phyloP scores from a whole-genome alignment of 2,113 vertebrate genomes.

The Sminthopsis crassicaudata region DNA sequence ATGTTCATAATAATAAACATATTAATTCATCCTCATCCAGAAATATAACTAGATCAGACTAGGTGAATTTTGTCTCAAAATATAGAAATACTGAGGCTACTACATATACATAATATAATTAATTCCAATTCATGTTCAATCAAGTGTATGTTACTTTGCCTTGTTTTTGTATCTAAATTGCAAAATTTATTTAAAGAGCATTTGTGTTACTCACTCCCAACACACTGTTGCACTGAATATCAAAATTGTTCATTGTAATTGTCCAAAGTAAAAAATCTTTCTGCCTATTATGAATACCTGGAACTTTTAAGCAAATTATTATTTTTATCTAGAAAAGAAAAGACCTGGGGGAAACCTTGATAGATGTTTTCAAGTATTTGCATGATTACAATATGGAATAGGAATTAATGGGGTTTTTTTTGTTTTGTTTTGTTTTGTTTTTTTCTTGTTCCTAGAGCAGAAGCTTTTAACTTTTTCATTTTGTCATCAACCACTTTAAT shows the following conservation, averaged over 20 bases:
- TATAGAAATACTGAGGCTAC: not conserved
- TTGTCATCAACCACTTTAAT: not conserved
- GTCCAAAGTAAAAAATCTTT: not conserved
- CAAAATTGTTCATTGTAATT: not conserved
- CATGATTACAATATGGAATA: not conserved
- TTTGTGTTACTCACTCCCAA: not conserved
- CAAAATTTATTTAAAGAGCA: not conserved
- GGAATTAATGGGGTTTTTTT: no score
- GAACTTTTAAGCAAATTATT: not conserved
- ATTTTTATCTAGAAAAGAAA: not conserved
- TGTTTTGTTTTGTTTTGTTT: no score
- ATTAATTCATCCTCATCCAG: conserved; percentile 59
- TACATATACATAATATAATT: not conserved
- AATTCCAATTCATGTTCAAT: not conserved
- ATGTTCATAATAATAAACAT: no score
- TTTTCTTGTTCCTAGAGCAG: not conserved
- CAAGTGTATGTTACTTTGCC: not conserved
- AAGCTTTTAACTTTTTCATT: not conserved
- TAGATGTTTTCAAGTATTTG: not conserved
- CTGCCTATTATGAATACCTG: not conserved
- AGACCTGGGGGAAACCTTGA: not conserved
- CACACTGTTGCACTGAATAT: not conserved
- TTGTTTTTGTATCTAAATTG: not conserved
- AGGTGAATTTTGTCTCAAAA: not conserved
- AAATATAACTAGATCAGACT: conserved; percentile 27